Conservation (phyloP, 2,113 vertebrate genomes). For the Heloderma charlesbogerti region DNA sequence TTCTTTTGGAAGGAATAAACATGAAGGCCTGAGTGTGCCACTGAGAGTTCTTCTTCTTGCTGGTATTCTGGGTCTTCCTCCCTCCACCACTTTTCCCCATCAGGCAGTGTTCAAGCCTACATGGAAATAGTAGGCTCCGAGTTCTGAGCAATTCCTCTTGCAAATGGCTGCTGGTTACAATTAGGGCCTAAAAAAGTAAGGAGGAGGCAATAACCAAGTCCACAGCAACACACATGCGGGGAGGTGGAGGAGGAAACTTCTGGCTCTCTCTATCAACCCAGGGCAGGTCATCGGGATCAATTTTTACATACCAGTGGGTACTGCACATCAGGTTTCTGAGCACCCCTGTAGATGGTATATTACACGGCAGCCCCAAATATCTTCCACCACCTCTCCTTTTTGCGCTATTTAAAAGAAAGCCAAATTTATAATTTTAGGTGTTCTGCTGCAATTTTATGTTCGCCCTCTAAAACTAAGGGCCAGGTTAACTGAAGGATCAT, state of each 20-base stretch:
- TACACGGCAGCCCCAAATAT: neutral
- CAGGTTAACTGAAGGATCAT: neutral
- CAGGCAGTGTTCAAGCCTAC: neutral
- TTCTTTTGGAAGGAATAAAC: neutral
- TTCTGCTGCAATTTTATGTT: neutral
- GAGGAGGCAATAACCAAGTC: neutral
- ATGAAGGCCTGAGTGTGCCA: neutral
- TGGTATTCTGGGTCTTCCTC: neutral
- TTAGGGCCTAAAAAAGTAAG: neutral
- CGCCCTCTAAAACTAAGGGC: neutral
- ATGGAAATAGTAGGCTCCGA: too few relatives aligned
- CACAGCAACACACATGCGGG: neutral
- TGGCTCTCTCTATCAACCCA: neutral
- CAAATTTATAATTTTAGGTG: neutral
- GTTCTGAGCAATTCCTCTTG: neutral
- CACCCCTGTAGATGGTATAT: neutral
- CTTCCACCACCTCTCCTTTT: neutral
- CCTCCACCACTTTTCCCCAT: too few relatives aligned
- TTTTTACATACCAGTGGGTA: neutral
- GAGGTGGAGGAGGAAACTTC: neutral
- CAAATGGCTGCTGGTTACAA: neutral
- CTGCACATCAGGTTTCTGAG: neutral
- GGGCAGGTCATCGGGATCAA: neutral
- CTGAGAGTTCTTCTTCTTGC: neutral
- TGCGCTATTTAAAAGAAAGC: neutral